Evolutionary conservation across 2,113 vertebrate genomes (phyloP).

Genomic region (Theristicus caerulescens): DNA sequence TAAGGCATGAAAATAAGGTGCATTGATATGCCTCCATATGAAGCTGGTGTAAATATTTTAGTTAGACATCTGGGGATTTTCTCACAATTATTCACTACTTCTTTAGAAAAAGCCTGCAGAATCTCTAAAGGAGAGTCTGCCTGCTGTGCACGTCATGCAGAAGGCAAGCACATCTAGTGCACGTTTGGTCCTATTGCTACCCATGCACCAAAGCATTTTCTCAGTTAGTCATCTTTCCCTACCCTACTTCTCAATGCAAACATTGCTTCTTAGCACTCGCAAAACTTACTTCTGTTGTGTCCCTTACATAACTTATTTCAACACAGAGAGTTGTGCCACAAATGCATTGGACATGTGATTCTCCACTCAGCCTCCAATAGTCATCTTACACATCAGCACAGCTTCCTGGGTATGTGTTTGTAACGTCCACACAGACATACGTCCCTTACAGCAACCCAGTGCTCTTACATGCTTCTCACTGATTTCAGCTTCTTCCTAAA

Average conservation of each 20-base stretch:
- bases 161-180: background rate
- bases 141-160: background rate
- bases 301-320: background rate
- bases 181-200: background rate
- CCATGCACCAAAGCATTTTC: background rate
- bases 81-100: background rate
- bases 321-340: background rate
- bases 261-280: background rate
- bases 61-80: background rate
- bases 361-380: background rate
- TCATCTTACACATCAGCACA: rapidly evolving
- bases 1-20: background rate
- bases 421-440: background rate
- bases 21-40: background rate
- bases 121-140: background rate
- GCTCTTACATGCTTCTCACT: background rate
- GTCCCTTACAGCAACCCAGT: background rate
- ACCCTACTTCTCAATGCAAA: background rate
- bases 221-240: background rate
- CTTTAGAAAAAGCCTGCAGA: background rate
- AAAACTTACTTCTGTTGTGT: background rate
- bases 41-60: background rate
- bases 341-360: rapidly evolving
- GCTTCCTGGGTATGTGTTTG: background rate
- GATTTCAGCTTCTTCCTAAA: background rate